Evolutionary conservation across 2,113 vertebrate species (phyloP), one percentile per base, ranked within the genome.

Genomic region (Triplophysa rosa): DNA sequence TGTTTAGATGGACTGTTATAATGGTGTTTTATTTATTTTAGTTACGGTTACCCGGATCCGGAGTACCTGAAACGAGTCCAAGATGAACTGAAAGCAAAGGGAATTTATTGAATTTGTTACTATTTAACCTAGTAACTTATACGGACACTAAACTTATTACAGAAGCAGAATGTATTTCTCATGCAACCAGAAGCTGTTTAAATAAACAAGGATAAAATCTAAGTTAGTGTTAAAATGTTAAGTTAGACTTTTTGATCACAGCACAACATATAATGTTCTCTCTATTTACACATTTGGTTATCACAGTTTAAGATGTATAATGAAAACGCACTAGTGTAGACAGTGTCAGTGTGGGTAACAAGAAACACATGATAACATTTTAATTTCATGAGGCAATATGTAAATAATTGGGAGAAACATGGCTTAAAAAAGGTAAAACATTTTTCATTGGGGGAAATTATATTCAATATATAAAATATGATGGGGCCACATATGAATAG

Each of bases 1-100:
- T 33, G 33, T 62, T 58, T 0, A 10, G n/a, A 58, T 16, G 5
- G 19, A 1, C 2, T 29, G 24, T 65, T 11, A 3, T 61, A 42
- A 62, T 17, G 8, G 37, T 7, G 23, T 81, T 76, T 59, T 52
- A 56, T 12, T 84, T n/a, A 12, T 45, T 82, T 80, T 84, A 94
- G 92, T n/a, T 94, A 92, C 61, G 93, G 92, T 67, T 94, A 93
- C 79, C 93, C 92, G 42, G 92, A 94, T 84, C 86, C 89, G 1
- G 85, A 88, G 8, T 94, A 94, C 72, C 88, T 94, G 56, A 83
- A 65, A 29, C 79, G 92, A 45, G 90, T 93, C 2, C 82, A 81
- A 84, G 92, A 92, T 26, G 93, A 93, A 78, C 81, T 94, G 76
- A 91, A 88, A 79, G 87, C 77, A 66, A 94, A 94, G 81, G 93